phyloP scores from a whole-genome alignment of 2,888 invertebrate species.

The Sisyra terminalis region DNA sequence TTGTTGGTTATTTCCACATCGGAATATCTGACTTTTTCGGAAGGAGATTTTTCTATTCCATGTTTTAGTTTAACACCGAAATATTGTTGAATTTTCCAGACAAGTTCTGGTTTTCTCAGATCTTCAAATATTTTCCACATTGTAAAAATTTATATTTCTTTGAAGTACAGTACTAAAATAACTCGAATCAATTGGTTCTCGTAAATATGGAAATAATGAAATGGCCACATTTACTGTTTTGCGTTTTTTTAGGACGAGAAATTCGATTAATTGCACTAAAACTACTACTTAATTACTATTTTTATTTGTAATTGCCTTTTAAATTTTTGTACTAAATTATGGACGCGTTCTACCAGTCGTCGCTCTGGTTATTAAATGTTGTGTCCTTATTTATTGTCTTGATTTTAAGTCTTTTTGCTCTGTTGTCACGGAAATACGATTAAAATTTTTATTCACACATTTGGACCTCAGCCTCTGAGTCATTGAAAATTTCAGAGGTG shows the following conservation, averaged over 20 bases:
- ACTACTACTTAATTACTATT: not conserved
- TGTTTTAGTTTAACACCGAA: constrained; percentile 51
- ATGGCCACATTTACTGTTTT: not conserved
- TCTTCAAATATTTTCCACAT: constrained; percentile 33
- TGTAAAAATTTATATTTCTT: not conserved
- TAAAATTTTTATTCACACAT: too few species aligned
- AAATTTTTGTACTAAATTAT: too few species aligned
- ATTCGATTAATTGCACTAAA: not conserved
- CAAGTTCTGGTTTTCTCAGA: constrained; percentile 58
- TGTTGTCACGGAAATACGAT: too few species aligned
- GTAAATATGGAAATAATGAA: too few species aligned
- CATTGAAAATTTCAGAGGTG: too few species aligned
- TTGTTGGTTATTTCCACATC: constrained; percentile 40
- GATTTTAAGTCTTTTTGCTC: too few species aligned
- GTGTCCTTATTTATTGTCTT: too few species aligned
- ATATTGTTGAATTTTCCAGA: constrained; percentile 60
- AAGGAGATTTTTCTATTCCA: constrained; percentile 14
- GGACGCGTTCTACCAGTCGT: too few species aligned
- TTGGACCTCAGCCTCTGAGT: too few species aligned
- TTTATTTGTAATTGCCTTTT: not conserved
- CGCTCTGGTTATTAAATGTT: too few species aligned
- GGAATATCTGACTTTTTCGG: constrained; percentile 19
- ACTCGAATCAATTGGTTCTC: too few species aligned
- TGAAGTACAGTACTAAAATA: constrained; percentile 6
- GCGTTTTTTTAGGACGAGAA: not conserved